Base-by-base conservation (phyloP, 2,888 invertebrate genomes). In the Drosophila mercatorum region DNA sequence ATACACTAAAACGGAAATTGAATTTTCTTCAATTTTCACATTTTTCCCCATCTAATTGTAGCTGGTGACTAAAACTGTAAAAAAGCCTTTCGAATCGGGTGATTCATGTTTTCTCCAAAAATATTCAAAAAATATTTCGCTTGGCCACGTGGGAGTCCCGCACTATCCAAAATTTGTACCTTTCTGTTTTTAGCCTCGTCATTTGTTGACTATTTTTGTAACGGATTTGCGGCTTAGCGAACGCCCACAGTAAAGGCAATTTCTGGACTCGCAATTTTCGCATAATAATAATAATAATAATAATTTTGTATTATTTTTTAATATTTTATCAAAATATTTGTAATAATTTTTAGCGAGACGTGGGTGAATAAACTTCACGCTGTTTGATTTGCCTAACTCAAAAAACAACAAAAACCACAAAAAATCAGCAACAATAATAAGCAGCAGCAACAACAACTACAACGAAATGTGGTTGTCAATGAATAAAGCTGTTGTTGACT, bases 361-460 rank as follows among this genome's bases (percentile, higher is more conserved):
- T 84, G 88, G 88, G 86, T 84, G 84, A 88, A 84, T 79, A 88
- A 84, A 88, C 84, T 86, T 84, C 68, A 79, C 61, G 80, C 62
- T 63, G 68, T 43, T 65, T 78, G 68, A 7, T 46, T 26, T 6
- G 66, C 38, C 55, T 61, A 63, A 67, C 67, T 68, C 41, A 22
- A 28, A 49, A 11, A 31, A 75, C 64, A 17, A 26, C 28, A 26
- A 46, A 3, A 38, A 22, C 7, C 1, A 36, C 10, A 2, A 36
- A 11, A 49, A 38, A 51, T 51, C 49, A 11, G 49, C 49, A 51
- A 51, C 0, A 51, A 43, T 17, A 43, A 31, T 34, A 17, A 34
- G 11, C 34, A 6, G 75, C 68, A n/a, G 22, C 28, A 52, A 31
- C 40, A 75, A 52, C 6, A 68, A 57, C 28, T 66, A 53, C 26